Evolutionary conservation across 2,888 invertebrate genomes (phyloP), one percentile per base, ranked within the genome.

Genomic region (Brachypalpus laphriformis): DNA sequence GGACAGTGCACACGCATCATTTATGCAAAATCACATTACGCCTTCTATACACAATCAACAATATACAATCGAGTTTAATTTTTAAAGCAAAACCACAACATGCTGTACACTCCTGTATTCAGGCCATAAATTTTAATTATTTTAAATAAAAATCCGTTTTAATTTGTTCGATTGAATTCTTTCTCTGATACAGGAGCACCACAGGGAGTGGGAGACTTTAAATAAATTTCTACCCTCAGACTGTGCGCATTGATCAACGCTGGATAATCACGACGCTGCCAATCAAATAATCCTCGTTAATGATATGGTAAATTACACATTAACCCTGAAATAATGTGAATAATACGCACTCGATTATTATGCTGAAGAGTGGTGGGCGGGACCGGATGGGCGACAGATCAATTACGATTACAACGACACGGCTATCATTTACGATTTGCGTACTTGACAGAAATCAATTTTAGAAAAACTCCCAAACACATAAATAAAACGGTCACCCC

Each of bases 231-330:
- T 16, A 34, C 14, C 6, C 22, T 3, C 57, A 25, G 22, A 22
- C 51, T 20, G 14, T 20, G 14, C 42, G 9, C 34, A 0, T n/a
- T n/a, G n/a, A 22, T 8, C 18, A 3, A 57, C 8, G 20, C 66
- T n/a, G 11, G 18, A 25, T 40, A 66, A 75, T 66, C 74, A 45
- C 56, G 56, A 47, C 42, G 42, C 65, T 56, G 56, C 28, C 54
- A 56, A 28, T 78, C 77, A 78, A 71, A 54, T 47, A 70, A 71
- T 63, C 63, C 63, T 5, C 49, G 70, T 42, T 71, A 71, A 78
- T 71, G 71, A 78, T 63, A 63, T 47, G 61, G 63, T 28, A 71
- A 71, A 71, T 71, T 71, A 56, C 49, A 28, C 45, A 70, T 22
- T 56, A 63, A 54, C 70, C 70, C 54, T 45, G 61, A 61, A 51